These are phyloP conservation scores for Dendrolimus kikuchii DNA, from an alignment of 1,140 invertebrate genomes.

Conservation along the genomic window DNA sequence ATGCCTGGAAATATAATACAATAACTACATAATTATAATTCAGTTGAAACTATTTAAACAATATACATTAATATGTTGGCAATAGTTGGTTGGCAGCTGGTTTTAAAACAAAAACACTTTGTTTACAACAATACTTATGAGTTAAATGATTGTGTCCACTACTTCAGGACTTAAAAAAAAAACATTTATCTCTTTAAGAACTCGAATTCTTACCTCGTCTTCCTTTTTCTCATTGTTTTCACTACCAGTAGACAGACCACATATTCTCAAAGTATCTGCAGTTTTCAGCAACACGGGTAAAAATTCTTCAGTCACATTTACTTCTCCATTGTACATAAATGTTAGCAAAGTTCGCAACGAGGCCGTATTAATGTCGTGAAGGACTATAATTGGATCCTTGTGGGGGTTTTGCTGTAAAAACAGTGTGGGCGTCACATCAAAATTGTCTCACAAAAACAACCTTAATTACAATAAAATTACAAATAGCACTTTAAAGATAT, in stretches of 20 bases:
- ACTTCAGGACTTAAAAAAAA: too few species aligned
- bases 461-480: slow-evolving; percentile 1
- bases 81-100: too few species aligned
- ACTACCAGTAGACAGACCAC: slow-evolving; percentile 73
- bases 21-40: too few species aligned
- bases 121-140: too few species aligned
- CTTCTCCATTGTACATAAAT: slow-evolving; percentile 80
- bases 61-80: too few species aligned
- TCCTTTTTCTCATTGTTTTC: slow-evolving; percentile 27
- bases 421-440: slow-evolving; percentile 42
- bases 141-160: too few species aligned
- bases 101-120: too few species aligned
- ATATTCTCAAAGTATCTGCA: slow-evolving; percentile 76
- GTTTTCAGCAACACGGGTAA: slow-evolving; percentile 75
- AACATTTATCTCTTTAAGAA: background rate
- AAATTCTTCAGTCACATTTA: slow-evolving; percentile 78
- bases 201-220: slow-evolving; percentile 35
- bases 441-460: slow-evolving; percentile 5
- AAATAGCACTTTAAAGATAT: slow-evolving; percentile 5
- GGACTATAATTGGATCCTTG: slow-evolving; percentile 79
- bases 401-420: slow-evolving; percentile 76
- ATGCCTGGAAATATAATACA: too few species aligned
- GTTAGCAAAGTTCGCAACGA: slow-evolving; percentile 75
- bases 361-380: slow-evolving; percentile 77
- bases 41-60: too few species aligned